phyloP scores from a whole-genome alignment of 2,797 vertebrate genomes.

The Rhynchonycteris naso region DNA sequence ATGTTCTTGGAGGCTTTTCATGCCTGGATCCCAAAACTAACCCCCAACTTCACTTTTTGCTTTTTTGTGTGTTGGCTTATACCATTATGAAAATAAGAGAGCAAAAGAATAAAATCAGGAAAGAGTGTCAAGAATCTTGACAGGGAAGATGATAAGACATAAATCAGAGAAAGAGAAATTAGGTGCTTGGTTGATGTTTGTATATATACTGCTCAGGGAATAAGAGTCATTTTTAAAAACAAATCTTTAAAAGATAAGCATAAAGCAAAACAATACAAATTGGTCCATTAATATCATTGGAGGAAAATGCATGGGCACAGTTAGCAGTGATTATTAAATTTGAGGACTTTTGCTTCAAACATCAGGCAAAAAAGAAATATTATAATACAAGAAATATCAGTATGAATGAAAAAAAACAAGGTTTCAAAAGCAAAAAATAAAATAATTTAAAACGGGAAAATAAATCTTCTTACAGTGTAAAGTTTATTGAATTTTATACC shows the following conservation, averaged over 20 bases:
- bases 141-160: conserved; percentile 32
- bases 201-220: conserved; percentile 43
- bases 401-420: conserved; percentile 74
- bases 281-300: conserved; percentile 55
- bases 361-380: conserved; percentile 16
- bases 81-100: conserved; percentile 8
- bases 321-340: conserved; percentile 72
- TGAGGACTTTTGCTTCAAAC: conserved; percentile 69
- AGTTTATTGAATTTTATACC: conserved; percentile 49
- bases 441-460: conserved; percentile 51
- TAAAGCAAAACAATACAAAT: conserved; percentile 60
- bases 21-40: background rate
- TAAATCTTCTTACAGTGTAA: conserved; percentile 17
- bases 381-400: conserved; percentile 38
- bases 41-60: conserved; percentile 1
- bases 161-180: conserved; percentile 19
- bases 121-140: background rate
- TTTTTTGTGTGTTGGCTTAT: conserved; percentile 24
- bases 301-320: conserved; percentile 46
- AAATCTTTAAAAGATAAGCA: conserved; percentile 65
- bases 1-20: background rate
- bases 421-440: conserved; percentile 55
- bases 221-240: conserved; percentile 52
- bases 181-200: background rate
- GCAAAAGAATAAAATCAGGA: conserved; percentile 29